Evolutionary conservation across 2,797 vertebrate genomes (phyloP).

Genomic region (Erethizon dorsatum): DNA sequence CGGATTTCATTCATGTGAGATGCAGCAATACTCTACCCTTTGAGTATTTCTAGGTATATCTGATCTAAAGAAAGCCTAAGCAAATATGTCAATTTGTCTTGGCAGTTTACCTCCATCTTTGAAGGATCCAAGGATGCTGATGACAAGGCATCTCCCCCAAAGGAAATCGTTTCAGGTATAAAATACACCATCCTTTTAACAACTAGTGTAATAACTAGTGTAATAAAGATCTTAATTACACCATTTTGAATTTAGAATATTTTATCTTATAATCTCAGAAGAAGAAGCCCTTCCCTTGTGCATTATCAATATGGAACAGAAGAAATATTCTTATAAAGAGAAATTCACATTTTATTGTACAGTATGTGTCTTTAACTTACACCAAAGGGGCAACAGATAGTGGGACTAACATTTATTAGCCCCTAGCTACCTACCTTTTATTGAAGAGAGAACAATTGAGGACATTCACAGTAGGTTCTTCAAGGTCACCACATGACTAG

Average conservation of each 20-base stretch:
- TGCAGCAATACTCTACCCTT: background rate
- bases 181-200: conserved; percentile 9
- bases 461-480: background rate
- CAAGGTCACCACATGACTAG: background rate
- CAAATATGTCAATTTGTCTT: conserved; percentile 55
- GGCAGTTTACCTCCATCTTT: conserved; percentile 73
- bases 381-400: background rate
- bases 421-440: background rate
- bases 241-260: background rate
- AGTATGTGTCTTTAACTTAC: background rate
- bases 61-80: background rate
- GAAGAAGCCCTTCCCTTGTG: background rate
- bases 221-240: background rate
- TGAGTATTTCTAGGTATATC: background rate
- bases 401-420: background rate
- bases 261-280: background rate
- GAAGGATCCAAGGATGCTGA: conserved; percentile 29
- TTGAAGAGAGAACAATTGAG: background rate
- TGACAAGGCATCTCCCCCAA: background rate
- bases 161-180: conserved; percentile 70
- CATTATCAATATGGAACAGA: background rate
- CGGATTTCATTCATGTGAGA: background rate
- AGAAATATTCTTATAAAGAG: background rate
- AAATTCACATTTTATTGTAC: background rate
- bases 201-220: fast-evolving